phyloP scores from a whole-genome alignment of 1,140 invertebrate genomes.

The Neoseiulus cucumeris region DNA sequence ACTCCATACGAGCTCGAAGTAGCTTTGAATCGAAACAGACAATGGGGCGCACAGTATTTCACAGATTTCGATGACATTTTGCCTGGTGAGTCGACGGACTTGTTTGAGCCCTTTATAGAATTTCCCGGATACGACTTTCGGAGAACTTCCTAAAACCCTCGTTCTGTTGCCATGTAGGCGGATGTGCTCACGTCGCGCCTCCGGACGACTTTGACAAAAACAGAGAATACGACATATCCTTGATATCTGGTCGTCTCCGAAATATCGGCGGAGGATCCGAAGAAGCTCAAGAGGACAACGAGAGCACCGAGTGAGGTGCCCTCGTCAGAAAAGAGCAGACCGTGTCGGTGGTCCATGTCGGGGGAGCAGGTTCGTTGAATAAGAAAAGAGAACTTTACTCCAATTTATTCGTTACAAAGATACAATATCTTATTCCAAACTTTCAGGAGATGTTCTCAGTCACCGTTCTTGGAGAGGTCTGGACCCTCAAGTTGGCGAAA shows the following conservation, averaged over 20 bases:
- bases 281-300: not conserved
- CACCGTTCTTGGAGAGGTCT: slow-evolving; percentile 28
- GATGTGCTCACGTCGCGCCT: slow-evolving; percentile 12
- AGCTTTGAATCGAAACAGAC: slow-evolving; percentile 44
- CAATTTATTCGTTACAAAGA: too few relatives aligned
- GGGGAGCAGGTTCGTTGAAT: not conserved
- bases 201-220: not conserved
- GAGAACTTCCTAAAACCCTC: not conserved
- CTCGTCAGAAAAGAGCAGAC: not conserved
- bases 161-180: slow-evolving; percentile 4
- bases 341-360: not conserved
- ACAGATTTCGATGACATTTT: slow-evolving; percentile 55
- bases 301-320: not conserved
- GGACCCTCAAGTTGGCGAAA: slow-evolving; percentile 28
- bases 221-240: slow-evolving; percentile 21
- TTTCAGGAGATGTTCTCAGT: slow-evolving; percentile 17
- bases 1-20: slow-evolving; percentile 82
- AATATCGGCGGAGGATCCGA: slow-evolving; percentile 18
- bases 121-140: slow-evolving; percentile 8
- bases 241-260: slow-evolving; percentile 23
- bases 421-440: not conserved
- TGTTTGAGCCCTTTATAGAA: not conserved
- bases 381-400: not conserved
- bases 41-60: slow-evolving; percentile 40
- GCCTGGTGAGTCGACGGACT: slow-evolving; percentile 30